phyloP scores from a whole-genome alignment of 2,888 invertebrate genomes.

The Rotaria sp. region DNA sequence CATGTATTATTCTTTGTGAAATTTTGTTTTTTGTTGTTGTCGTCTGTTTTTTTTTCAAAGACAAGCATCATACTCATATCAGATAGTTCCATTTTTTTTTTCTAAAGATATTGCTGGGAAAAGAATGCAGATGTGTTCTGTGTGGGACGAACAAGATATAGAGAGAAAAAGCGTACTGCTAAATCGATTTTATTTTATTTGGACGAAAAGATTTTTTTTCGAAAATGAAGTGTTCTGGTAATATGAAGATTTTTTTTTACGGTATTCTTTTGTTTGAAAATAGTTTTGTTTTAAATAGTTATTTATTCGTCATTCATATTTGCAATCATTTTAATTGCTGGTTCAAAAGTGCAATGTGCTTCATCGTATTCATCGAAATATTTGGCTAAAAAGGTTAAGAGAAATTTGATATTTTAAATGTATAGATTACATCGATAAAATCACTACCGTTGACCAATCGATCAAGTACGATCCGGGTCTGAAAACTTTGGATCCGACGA shows the following conservation, averaged over 20 bases:
- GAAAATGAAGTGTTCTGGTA: slow-evolving; percentile 5
- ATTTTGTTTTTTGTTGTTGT: background rate
- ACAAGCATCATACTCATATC: background rate
- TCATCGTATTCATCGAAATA: background rate
- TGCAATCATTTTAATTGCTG: background rate
- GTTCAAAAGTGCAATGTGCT: background rate
- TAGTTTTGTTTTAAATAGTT: background rate
- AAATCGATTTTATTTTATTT: background rate
- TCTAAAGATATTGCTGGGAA: background rate
- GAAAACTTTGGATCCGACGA: too few relatives aligned
- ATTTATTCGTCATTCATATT: background rate
- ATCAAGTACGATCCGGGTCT: too few relatives aligned
- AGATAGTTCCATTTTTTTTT: background rate
- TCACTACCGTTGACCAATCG: too few relatives aligned
- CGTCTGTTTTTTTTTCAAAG: background rate
- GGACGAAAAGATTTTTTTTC: background rate
- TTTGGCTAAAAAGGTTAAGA: background rate
- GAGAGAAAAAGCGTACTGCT: background rate
- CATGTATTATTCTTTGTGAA: background rate
- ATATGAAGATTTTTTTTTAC: background rate
- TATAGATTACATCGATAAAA: too few relatives aligned
- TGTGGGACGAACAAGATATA: background rate
- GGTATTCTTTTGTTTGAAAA: too few relatives aligned
- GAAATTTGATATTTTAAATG: too few relatives aligned
- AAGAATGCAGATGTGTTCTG: background rate